Conservation (phyloP, 23 tunicate species). For the Halocynthia aurantium region DNA sequence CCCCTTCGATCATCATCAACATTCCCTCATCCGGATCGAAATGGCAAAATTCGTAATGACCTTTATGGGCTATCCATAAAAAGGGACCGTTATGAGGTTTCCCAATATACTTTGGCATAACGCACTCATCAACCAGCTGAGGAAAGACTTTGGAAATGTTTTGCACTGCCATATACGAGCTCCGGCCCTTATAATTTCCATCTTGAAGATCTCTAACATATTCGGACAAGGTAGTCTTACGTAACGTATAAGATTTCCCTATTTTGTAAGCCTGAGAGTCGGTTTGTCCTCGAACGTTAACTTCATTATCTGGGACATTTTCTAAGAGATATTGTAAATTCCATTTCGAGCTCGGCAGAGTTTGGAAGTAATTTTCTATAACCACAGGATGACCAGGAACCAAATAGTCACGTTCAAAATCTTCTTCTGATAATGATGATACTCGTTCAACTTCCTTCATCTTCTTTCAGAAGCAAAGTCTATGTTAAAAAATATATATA, state of each 20-base stretch:
- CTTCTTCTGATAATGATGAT: neutral
- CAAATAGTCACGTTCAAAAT: constrained; percentile 59
- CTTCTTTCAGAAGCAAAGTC: too few species aligned
- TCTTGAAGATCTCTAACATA: constrained; percentile 57
- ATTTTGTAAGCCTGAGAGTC: constrained; percentile 55
- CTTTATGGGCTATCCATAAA: constrained; percentile 83
- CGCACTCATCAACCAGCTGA: constrained; percentile 47
- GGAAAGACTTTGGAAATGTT: constrained; percentile 85
- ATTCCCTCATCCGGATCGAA: constrained; percentile 95
- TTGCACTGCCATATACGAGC: constrained; percentile 95
- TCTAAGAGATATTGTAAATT: constrained; percentile 50
- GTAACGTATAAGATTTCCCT: constrained; percentile 64
- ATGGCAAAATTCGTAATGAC: constrained; percentile 97
- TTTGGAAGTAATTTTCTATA: constrained; percentile 29
- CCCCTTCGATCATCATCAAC: constrained; percentile 94
- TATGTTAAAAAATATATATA: too few species aligned
- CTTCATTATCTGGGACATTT: constrained; percentile 51
- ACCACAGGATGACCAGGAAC: constrained; percentile 49
- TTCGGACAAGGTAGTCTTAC: constrained; percentile 69
- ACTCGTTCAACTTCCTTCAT: constrained; percentile 1
- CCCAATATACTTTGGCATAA: constrained; percentile 47
- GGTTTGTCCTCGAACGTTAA: constrained; percentile 80
- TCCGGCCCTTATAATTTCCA: constrained; percentile 25
- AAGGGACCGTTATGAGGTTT: constrained; percentile 94
- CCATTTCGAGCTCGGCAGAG: constrained; percentile 69